Percentiles rank a stretch among this genome's conserved stretches.
Evolutionary conservation across 2,888 invertebrate genomes (phyloP).

Genomic region (Tanypteryx hageni): DNA sequence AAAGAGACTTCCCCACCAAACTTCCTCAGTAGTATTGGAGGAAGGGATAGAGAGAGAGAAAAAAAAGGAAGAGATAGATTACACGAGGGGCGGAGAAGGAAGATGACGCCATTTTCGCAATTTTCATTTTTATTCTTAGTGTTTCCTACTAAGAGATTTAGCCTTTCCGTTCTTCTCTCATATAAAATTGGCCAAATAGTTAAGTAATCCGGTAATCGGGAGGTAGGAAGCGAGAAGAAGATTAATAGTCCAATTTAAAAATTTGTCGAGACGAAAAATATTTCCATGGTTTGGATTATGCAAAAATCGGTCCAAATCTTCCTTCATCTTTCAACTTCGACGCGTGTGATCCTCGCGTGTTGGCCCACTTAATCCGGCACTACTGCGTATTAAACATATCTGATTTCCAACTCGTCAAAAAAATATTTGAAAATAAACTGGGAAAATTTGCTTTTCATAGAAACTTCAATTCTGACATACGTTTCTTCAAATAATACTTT

Average conservation of each 20-base stretch:
- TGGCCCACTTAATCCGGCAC: too few relatives aligned
- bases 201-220: neutral
- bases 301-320: neutral
- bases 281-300: slow-evolving; percentile 7
- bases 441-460: too few relatives aligned
- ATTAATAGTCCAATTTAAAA: neutral
- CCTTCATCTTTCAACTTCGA: neutral
- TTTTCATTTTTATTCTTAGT: neutral
- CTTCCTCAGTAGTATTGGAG: slow-evolving; percentile 6
- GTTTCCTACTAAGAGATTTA: too few relatives aligned
- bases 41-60: neutral
- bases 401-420: too few relatives aligned
- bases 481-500: too few relatives aligned
- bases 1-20: slow-evolving; percentile 16
- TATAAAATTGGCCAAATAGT: neutral
- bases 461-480: too few relatives aligned
- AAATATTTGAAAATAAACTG: too few relatives aligned
- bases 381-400: too few relatives aligned
- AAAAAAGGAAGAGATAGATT: neutral
- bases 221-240: neutral
- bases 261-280: neutral
- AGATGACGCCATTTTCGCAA: slow-evolving; percentile 5
- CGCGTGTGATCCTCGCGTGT: neutral
- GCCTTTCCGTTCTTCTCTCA: neutral
- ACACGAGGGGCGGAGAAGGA: neutral